Evolutionary conservation across 2,113 vertebrate species (phyloP).

Genomic region (Diadophis punctatus): DNA sequence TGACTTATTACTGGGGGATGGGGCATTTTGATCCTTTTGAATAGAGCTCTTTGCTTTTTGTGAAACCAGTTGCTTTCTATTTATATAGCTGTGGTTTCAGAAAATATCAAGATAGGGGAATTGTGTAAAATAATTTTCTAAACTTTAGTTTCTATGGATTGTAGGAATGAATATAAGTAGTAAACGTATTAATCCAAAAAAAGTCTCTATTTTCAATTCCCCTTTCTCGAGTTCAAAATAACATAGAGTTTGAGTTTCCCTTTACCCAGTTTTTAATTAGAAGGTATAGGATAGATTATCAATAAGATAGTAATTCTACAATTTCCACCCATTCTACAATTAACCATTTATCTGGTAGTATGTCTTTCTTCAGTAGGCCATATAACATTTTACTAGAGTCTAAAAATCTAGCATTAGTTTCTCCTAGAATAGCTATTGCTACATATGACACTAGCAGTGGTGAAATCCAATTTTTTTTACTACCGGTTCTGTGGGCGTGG

Average conservation of each 20-base stretch:
- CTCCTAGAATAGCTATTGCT: neutral
- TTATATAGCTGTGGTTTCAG: neutral
- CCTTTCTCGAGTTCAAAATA: neutral
- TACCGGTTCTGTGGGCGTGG: too few relatives aligned
- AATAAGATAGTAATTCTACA: neutral
- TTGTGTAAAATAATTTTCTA: neutral
- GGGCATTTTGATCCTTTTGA: neutral
- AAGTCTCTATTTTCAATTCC: neutral
- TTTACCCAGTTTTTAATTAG: neutral
- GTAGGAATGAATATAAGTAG: neutral
- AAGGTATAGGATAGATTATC: neutral
- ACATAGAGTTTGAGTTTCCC: neutral
- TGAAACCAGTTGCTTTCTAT: constrained; percentile 4
- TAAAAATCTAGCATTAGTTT: neutral
- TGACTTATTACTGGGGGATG: too few relatives aligned
- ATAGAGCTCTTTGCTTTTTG: neutral
- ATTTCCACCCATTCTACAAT: neutral
- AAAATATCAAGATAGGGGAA: neutral
- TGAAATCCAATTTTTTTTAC: too few relatives aligned
- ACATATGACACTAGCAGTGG: neutral
- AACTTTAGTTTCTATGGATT: neutral
- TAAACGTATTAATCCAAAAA: neutral
- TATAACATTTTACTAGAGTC: neutral
- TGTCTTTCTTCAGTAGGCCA: neutral
- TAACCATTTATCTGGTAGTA: neutral